Evolutionary conservation across 1,140 invertebrate genomes (phyloP), one percentile per base, ranked within the genome.

Genomic region (Globodera rostochiensis): DNA sequence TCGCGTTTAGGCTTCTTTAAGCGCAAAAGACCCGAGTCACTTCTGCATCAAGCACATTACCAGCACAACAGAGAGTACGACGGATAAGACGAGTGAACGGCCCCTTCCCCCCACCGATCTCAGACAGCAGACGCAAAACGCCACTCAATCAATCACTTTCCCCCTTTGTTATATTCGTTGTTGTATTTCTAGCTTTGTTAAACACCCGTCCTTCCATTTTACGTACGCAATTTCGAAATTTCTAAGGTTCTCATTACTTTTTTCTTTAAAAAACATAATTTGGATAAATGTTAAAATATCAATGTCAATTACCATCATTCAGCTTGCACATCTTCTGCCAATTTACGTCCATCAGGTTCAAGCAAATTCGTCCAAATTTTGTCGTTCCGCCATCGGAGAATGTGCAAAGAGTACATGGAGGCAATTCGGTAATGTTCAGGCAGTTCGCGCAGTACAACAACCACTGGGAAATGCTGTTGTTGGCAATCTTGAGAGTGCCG

Each of bases 1-100:
- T 82, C 74, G 36, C 49, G 74, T 47, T 86, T 85, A 57, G 85
- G 85, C 9, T 86, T 86, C 66, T 86, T 86, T 57, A 87, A 87
- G 70, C 75, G 84, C 46, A 85, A 84, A 79, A 86, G 84, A 11
- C 85, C 82, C 25, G 49, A 73, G 11, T 15, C 46, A 21, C 66
- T 74, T 13, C 77, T 87, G 19, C 85, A 85, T 67, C 73, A 80
- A 79, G 85, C 85, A 19, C 64, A 85, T 67, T 81, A 82, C 69
- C 36, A 77, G 15, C 73, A 86, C 11, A 49, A 84, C 75, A 77
- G 45, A 46, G 83, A 84, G 47, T 53, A 74, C 36, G 69, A 71
- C 8, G 69, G 19, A 69, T 69, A 19, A 45, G 15, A 45, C n/a
- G 1, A 19, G 1, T 69, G 36, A 4, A 45, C 67, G 8, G 67